Base-by-base conservation (phyloP, 2,888 invertebrate species). In the Lacanobia oleracea region DNA sequence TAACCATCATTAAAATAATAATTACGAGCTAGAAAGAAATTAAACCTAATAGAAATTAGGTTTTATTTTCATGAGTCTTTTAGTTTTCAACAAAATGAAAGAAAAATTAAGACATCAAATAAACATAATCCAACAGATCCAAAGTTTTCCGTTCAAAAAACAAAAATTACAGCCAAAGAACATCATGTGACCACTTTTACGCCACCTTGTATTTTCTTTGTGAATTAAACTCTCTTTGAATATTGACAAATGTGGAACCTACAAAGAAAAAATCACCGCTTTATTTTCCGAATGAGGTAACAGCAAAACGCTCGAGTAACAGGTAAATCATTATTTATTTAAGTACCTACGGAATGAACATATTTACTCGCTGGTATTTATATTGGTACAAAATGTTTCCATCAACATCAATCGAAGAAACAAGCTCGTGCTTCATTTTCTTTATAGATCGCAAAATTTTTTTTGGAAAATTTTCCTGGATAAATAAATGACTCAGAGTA, bases 281-380 rank as follows among this genome's bases (percentile, higher is more conserved):
- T 57, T 63, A 60, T 81, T 70, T 72, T 78, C 48, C 67, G 57
- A 48, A 64, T 62, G 74, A 74, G 79, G 37, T 71, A 72, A 68
- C 68, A 64, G 57, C 61, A 70, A 72, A 77, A 65, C 72, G 67
- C 69, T 67, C 60, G 61, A 67, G 65, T 81, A 82, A 79, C 70
- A 71, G 70, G 79, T 79, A 72, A 75, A 73, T 67, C 72, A 76
- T 84, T 82, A 82, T 82, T 82, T 79, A 82, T 84, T 77, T 65
- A 77, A 60, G 71, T 62, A 76, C 57, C 57, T 57, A 57, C 61
- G 51, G 67, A 65, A 72, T 81, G 40, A 78, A 73, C 61, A 71
- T 75, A 67, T 57, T 72, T 75, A 63, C 79, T 66, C 51, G 65
- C 21, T 74, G 51, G 45, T 77, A 81, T 75, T 79, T 63, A 72